Evolutionary conservation across 2,888 invertebrate genomes (phyloP).

Genomic region (Bellardia bayeri): DNA sequence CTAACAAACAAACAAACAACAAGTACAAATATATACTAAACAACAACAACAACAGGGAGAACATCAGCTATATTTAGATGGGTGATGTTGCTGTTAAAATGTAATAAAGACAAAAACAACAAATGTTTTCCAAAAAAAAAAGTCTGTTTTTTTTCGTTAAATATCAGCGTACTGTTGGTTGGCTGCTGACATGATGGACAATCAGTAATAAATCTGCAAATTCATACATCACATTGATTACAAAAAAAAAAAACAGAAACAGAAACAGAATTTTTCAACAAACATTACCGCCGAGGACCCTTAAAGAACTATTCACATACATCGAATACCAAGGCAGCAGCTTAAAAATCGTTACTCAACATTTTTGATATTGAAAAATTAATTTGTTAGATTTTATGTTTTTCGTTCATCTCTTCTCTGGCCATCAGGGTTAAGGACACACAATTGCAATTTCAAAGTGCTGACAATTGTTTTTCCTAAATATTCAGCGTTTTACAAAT

Average conservation of each 20-base stretch:
- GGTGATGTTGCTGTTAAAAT: background rate
- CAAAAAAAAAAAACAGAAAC: conserved; percentile 14
- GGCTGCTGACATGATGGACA: conserved; percentile 26
- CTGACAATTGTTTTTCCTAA: conserved; percentile 55
- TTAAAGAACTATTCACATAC: no score
- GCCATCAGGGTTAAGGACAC: background rate
- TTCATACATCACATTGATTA: conserved; percentile 65
- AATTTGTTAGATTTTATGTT: conserved; percentile 41
- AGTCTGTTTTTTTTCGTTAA: background rate
- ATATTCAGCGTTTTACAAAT: background rate
- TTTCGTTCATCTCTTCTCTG: background rate
- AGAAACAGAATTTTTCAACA: background rate
- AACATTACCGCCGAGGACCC: conserved; percentile 16
- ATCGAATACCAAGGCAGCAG: background rate
- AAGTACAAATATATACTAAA: background rate
- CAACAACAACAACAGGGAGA: background rate
- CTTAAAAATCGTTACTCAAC: background rate
- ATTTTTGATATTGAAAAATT: conserved; percentile 45
- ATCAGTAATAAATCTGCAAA: conserved; percentile 55
- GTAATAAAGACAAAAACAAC: conserved; percentile 45
- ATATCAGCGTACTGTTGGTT: background rate
- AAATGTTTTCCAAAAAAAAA: background rate
- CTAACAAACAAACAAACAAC: background rate
- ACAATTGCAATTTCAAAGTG: conserved; percentile 53
- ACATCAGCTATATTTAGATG: background rate